phyloP scores from a whole-genome alignment of 92 coral and sea anemone species.

The Epizoanthus stellaris region DNA sequence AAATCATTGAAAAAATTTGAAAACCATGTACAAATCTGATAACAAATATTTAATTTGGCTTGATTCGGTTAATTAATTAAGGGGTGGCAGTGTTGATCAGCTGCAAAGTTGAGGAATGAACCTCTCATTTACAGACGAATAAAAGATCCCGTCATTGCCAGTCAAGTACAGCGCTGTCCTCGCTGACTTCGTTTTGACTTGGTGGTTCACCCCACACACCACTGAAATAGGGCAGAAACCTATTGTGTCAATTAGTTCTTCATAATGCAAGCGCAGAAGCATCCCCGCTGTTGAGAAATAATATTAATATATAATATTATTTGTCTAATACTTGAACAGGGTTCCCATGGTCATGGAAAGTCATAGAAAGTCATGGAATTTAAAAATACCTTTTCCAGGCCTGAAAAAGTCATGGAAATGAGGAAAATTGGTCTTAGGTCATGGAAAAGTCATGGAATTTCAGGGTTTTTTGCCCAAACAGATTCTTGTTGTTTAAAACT shows the following conservation, averaged over 20 bases:
- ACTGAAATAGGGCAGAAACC: conserved; percentile 60
- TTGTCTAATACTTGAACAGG: neutral
- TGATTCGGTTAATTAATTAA: no score
- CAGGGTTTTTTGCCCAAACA: no score
- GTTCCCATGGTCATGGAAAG: no score
- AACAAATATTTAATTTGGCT: no score
- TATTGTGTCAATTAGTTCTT: conserved; percentile 11
- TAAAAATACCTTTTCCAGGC: no score
- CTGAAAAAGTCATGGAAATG: no score
- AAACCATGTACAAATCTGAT: no score
- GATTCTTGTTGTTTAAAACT: no score
- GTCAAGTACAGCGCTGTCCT: conserved; percentile 46
- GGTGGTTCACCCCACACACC: conserved; percentile 53
- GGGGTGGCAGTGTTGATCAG: conserved; percentile 62
- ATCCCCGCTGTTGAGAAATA: conserved; percentile 42
- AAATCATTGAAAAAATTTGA: no score
- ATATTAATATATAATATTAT: neutral
- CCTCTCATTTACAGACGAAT: conserved; percentile 55
- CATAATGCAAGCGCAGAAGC: conserved; percentile 63
- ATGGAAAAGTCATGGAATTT: no score
- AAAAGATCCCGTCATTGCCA: conserved; percentile 49
- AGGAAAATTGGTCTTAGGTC: no score
- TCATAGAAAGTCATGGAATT: no score
- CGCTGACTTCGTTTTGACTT: conserved; percentile 61
- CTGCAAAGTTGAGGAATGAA: conserved; percentile 61